Evolutionary conservation across 2,113 vertebrate species (phyloP), one percentile per base, ranked within the genome.

Genomic region (Corapipo altera): DNA sequence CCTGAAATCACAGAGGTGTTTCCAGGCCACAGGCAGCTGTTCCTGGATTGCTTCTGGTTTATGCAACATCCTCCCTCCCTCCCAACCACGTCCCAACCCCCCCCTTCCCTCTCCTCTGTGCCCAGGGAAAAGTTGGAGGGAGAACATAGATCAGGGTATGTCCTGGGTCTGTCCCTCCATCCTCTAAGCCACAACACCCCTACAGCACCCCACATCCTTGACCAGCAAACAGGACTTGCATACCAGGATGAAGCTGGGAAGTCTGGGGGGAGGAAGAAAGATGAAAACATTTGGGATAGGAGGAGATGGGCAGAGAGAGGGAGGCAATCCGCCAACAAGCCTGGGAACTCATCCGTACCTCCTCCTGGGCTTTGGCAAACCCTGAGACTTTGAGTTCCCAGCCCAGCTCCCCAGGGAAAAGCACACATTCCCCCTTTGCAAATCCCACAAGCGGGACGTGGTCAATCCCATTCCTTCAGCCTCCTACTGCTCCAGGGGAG

Each of bases 21-120:
- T 97, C 96, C 89, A 79, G 96, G 87, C 95, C 91, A 88, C 84
- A 62, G 48, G 91, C 97, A 97, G 97, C 97, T 97, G 95, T 91
- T 95, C 75, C 74, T 94, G 91, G 84, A 86, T 92, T 82, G 32
- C 33, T 92, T 79, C 64, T 85, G 65, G 61, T 93, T 97, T 95
- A 94, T 73, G 92, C 81, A 71, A 77, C 85, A 93, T 87, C 73
- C 12, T 12, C 85, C 66, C 73, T 86, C 41, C 61, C 44, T 74
- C 71, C 26, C 64, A 76, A 35, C 32, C 46, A 17, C 57, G 37
- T 80, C 43, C 48, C 55, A 70, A 72, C 8, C 7, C 6, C n/a
- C 39, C 28, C 28, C 27, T 83, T 83, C 58, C 75, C n/a, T 33
- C 9, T 58, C 7, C 18, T 93, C 72, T 73, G 55, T 1, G 11